A percentile compares a stretch with the other conserved stretches of the same genome.
These are phyloP conservation scores for Lochmaea capreae DNA, from an alignment of 2,888 invertebrate genomes.

Conservation along the genomic window DNA sequence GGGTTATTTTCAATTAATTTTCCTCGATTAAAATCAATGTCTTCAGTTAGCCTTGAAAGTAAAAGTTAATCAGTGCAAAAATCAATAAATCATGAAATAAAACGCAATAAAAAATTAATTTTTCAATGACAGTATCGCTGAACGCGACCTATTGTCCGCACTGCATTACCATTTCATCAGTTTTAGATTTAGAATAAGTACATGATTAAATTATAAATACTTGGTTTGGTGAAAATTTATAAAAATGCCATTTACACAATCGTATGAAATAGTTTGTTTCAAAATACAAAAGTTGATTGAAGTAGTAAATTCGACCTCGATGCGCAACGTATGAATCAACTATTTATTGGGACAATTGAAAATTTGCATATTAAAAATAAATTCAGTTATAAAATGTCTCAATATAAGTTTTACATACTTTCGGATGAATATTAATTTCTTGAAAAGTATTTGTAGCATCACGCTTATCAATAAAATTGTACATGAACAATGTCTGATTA, in stretches of 20 bases:
- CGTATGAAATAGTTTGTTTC: conserved; percentile 27
- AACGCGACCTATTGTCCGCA: neutral
- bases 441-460: neutral
- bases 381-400: neutral
- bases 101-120: neutral
- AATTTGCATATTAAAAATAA: neutral
- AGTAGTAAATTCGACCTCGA: conserved; percentile 10
- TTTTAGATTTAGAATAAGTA: conserved; percentile 10
- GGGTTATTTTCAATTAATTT: neutral
- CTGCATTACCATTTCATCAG: conserved; percentile 6
- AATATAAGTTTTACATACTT: neutral
- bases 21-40: neutral
- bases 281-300: conserved; percentile 9
- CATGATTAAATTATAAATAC: conserved; percentile 29
- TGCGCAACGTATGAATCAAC: conserved; percentile 11
- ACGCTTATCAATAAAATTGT: no score
- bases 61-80: neutral
- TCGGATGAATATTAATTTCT: neutral
- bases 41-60: neutral
- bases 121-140: conserved; percentile 5
- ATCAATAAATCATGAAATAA: neutral
- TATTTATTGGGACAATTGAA: conserved; percentile 3
- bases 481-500: no score
- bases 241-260: conserved; percentile 25
- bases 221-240: conserved; percentile 11